Conservation (phyloP, 2,888 invertebrate genomes). For the Calameuta pallipes region DNA sequence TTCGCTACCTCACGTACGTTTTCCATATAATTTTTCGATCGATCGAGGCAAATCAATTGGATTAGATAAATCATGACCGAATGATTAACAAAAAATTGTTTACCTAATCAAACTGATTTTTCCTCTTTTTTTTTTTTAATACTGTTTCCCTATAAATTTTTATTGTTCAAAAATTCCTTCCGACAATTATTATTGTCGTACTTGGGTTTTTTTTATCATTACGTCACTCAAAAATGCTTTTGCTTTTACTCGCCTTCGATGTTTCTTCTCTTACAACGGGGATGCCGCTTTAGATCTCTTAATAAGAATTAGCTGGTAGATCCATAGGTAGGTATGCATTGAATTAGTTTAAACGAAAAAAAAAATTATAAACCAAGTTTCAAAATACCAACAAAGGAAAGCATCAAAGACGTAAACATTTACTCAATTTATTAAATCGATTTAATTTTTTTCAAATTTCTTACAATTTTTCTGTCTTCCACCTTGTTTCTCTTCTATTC, state of each 20-base stretch:
- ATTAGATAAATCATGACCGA: not conserved
- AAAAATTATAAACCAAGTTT: not conserved
- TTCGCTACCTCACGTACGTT: not conserved
- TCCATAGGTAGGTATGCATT: not conserved
- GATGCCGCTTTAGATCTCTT: too few species aligned
- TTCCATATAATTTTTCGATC: conserved; percentile 23
- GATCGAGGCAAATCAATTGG: not conserved
- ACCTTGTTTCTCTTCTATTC: not conserved
- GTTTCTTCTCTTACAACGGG: conserved; percentile 9
- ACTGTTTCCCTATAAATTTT: conserved; percentile 7
- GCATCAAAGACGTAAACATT: too few species aligned
- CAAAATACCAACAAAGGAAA: too few species aligned
- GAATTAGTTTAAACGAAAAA: not conserved
- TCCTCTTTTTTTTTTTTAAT: conserved; percentile 15
- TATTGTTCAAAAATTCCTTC: too few species aligned
- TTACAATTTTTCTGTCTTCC: conserved; percentile 7
- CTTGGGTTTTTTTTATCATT: not conserved
- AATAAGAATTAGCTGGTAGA: not conserved
- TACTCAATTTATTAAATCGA: not conserved
- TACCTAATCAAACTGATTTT: conserved; percentile 16
- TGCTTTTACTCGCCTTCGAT: conserved; percentile 25
- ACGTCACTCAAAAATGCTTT: conserved; percentile 16
- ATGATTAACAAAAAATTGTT: conserved; percentile 1
- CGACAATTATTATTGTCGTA: not conserved
- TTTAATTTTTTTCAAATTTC: conserved; percentile 22